phyloP scores from a whole-genome alignment of 1,140 invertebrate species.

The Tetraneura akinire region DNA sequence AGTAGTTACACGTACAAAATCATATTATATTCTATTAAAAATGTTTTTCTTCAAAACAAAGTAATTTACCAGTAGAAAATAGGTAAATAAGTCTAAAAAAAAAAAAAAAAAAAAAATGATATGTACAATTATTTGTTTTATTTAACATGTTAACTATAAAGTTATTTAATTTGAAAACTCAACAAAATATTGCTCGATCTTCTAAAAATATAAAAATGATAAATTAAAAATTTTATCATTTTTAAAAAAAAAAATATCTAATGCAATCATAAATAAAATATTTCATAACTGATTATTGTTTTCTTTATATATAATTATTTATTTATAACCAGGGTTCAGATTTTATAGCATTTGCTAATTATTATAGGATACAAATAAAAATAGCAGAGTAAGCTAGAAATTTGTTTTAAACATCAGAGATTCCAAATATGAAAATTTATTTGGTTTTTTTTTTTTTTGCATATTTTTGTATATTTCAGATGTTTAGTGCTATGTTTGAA shows the following conservation, averaged over 20 bases:
- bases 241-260: neutral
- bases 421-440: no score
- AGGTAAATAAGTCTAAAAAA: slow-evolving; percentile 15
- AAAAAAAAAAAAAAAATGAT: no score
- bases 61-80: slow-evolving; percentile 6
- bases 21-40: slow-evolving; percentile 6
- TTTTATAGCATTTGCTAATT: no score
- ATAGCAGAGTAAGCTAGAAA: no score
- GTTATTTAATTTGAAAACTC: slow-evolving; percentile 19
- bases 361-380: no score
- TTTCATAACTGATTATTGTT: neutral
- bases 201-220: slow-evolving; percentile 6
- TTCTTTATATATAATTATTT: neutral
- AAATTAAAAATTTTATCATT: neutral
- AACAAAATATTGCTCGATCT: slow-evolving; percentile 6
- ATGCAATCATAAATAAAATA: neutral
- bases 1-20: slow-evolving; percentile 26
- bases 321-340: no score
- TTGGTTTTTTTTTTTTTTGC: no score
- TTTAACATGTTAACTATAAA: slow-evolving; percentile 32
- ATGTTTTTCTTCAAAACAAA: slow-evolving; percentile 16
- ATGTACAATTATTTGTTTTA: slow-evolving; percentile 41
- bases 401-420: no score
- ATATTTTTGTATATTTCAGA: no score
- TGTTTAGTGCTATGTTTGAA: no score